These are phyloP conservation scores for Drosophila ananassae DNA, from an alignment of 1,140 invertebrate species.

Conservation along the genomic window DNA sequence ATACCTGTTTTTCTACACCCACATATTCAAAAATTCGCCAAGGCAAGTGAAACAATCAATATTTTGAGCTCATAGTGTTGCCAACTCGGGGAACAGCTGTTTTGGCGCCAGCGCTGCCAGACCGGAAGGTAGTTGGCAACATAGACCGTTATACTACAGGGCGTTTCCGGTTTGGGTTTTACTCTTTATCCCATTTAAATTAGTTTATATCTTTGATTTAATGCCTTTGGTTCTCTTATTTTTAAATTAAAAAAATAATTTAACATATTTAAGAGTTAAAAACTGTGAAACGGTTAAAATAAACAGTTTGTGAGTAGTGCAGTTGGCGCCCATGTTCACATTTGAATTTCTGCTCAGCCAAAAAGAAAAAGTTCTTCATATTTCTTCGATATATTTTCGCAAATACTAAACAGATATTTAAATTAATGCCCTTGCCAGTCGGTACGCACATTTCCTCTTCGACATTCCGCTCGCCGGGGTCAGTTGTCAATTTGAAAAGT, in stretches of 20 bases:
- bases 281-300: neutral
- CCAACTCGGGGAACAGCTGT: slow-evolving; percentile 23
- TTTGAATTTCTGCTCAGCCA: slow-evolving; percentile 9
- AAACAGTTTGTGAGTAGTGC: slow-evolving; percentile 3
- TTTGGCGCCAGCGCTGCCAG: slow-evolving; percentile 20
- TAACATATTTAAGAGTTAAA: neutral
- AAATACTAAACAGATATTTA: slow-evolving; percentile 18
- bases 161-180: neutral
- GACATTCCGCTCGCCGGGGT: slow-evolving; percentile 41
- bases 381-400: slow-evolving; percentile 4
- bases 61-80: slow-evolving; percentile 37
- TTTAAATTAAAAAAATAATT: neutral
- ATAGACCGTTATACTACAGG: slow-evolving; percentile 10
- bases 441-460: slow-evolving; percentile 32
- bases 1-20: slow-evolving; percentile 9
- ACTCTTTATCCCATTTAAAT: neutral
- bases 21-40: slow-evolving; percentile 33
- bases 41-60: slow-evolving; percentile 42
- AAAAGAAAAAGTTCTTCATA: slow-evolving; percentile 9
- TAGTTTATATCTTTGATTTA: neutral
- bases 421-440: slow-evolving; percentile 41
- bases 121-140: slow-evolving; percentile 15
- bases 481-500: slow-evolving; percentile 72
- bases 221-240: neutral
- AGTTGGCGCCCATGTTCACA: slow-evolving; percentile 4